Evolutionary conservation across 2,888 invertebrate species (phyloP).

Genomic region (Synergus japonicus): DNA sequence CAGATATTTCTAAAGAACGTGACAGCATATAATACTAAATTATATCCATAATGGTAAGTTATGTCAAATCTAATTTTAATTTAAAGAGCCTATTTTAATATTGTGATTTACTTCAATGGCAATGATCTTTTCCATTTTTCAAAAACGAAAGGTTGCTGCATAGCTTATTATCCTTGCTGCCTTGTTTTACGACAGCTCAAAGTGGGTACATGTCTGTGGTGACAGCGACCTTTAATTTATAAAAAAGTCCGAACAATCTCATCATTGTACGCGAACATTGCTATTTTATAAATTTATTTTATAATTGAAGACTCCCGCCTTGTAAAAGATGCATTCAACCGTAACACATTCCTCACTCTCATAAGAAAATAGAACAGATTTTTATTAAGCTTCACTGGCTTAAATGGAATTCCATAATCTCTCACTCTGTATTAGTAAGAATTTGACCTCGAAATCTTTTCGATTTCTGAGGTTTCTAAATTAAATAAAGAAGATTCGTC

Average conservation of each 20-base stretch:
- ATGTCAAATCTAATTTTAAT: constrained; percentile 23
- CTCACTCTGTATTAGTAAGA: too few relatives aligned
- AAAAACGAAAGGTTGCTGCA: constrained; percentile 25
- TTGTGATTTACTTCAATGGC: background rate
- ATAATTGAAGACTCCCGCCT: background rate
- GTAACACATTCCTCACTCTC: background rate
- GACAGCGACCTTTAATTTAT: constrained; percentile 35
- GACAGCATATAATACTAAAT: background rate
- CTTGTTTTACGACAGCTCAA: constrained; percentile 18
- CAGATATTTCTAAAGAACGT: background rate
- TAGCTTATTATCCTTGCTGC: background rate
- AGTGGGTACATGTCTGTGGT: constrained; percentile 9
- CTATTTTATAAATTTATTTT: constrained; percentile 19
- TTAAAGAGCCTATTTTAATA: constrained; percentile 5
- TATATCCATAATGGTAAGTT: background rate
- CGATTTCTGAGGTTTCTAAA: too few relatives aligned
- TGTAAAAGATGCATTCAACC: background rate
- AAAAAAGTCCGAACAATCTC: constrained; percentile 32
- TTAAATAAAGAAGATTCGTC: too few relatives aligned
- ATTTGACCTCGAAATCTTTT: too few relatives aligned
- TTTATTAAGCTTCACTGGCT: background rate
- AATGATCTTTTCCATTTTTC: constrained; percentile 36
- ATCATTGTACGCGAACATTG: constrained; percentile 11
- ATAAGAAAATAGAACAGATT: background rate
- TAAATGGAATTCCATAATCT: background rate